Evolutionary conservation across 1,140 invertebrate genomes (phyloP).

Genomic region (Monochamus saltuarius): DNA sequence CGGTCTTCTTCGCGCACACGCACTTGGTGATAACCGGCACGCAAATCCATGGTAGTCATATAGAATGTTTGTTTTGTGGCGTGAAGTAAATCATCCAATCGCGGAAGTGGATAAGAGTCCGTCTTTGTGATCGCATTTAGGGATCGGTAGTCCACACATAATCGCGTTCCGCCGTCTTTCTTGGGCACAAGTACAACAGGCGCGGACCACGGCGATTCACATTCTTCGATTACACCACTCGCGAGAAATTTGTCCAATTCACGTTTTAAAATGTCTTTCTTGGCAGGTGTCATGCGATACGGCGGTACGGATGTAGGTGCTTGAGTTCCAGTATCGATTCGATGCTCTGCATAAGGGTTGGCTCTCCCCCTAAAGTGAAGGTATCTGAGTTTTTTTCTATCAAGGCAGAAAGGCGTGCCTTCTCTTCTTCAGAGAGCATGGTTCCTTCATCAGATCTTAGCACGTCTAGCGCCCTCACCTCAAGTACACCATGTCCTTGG

Average conservation of each 20-base stretch:
- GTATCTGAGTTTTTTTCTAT: conserved; percentile 7
- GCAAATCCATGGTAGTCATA: conserved; percentile 43
- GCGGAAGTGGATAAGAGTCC: conserved; percentile 55
- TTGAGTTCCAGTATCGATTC: conserved; percentile 14
- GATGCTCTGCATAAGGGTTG: conserved; percentile 30
- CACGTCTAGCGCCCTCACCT: too few species aligned
- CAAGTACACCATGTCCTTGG: too few species aligned
- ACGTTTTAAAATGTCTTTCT: conserved; percentile 27
- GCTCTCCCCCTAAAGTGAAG: conserved; percentile 4
- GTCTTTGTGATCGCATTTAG: conserved; percentile 46
- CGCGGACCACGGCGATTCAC: conserved; percentile 51
- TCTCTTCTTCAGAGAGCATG: not conserved
- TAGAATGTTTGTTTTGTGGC: conserved; percentile 39
- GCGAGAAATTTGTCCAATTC: conserved; percentile 42
- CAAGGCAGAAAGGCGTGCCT: not conserved
- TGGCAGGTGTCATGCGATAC: conserved; percentile 26
- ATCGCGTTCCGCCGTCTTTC: conserved; percentile 43
- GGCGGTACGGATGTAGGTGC: conserved; percentile 30
- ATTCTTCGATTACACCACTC: too few species aligned
- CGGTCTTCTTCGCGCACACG: conserved; percentile 24
- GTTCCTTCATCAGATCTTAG: not conserved
- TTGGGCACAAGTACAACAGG: conserved; percentile 57
- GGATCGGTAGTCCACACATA: conserved; percentile 55
- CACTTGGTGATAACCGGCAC: conserved; percentile 48
- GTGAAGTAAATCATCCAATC: conserved; percentile 46